Evolutionary conservation across 2,888 invertebrate species (phyloP).

Genomic region (Oscheius sp.): DNA sequence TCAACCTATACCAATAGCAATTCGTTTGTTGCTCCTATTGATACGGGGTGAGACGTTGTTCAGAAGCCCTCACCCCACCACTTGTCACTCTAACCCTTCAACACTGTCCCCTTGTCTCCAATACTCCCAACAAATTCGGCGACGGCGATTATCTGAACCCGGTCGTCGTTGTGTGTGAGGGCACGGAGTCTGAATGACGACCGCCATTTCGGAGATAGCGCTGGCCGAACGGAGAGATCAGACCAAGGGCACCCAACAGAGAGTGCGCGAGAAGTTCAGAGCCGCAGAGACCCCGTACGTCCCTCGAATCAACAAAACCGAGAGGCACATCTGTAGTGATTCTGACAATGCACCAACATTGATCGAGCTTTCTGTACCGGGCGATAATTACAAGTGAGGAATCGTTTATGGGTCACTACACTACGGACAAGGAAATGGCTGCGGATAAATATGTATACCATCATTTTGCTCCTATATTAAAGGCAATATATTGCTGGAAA

Average conservation of each 20-base stretch:
- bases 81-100: too few species aligned
- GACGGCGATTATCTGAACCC: slow-evolving; percentile 16
- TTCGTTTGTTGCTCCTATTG: too few species aligned
- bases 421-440: neutral
- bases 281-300: slow-evolving; percentile 30
- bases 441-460: neutral
- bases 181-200: slow-evolving; percentile 34
- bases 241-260: slow-evolving; percentile 12
- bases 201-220: slow-evolving; percentile 17
- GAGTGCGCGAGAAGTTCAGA: slow-evolving; percentile 35
- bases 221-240: slow-evolving; percentile 25
- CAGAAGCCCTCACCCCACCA: too few species aligned
- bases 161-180: slow-evolving; percentile 26
- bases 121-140: neutral
- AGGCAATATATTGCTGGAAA: too few species aligned
- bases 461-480: neutral
- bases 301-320: slow-evolving; percentile 34
- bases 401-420: neutral
- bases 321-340: slow-evolving; percentile 36
- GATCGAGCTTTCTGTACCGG: neutral
- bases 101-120: too few species aligned
- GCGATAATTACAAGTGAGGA: neutral
- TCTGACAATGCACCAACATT: slow-evolving; percentile 23
- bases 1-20: too few species aligned
- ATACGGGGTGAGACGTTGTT: too few species aligned